Evolutionary conservation across 2,113 vertebrate species (phyloP).

Genomic region (Lophochroa leadbeateri): DNA sequence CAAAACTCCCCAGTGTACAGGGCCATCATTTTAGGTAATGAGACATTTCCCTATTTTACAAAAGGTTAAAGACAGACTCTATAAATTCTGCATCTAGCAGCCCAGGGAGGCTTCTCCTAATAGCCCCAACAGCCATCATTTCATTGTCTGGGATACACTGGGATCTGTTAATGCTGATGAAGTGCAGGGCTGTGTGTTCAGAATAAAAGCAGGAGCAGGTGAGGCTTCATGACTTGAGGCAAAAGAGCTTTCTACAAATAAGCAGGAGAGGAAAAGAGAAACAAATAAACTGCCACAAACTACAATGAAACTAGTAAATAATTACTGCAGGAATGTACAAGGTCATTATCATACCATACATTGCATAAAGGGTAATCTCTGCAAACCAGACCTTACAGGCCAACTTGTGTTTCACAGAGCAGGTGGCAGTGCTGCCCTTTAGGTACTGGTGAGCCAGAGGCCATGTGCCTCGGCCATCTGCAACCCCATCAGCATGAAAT

Average conservation of each 20-base stretch:
- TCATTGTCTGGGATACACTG: constrained; percentile 59
- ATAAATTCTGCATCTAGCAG: constrained; percentile 60
- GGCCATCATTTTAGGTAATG: constrained; percentile 65
- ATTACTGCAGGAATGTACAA: background rate
- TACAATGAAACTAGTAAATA: background rate
- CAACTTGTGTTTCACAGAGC: background rate
- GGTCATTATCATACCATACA: background rate
- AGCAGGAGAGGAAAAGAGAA: background rate
- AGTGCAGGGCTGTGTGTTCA: constrained; percentile 17
- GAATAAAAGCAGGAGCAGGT: constrained; percentile 34
- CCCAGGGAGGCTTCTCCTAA: constrained; percentile 37
- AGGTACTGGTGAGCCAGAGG: background rate
- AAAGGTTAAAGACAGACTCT: constrained; percentile 55
- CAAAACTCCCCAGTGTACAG: constrained; percentile 31
- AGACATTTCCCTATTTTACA: constrained; percentile 52
- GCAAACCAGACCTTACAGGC: background rate
- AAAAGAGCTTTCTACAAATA: background rate
- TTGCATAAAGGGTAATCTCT: background rate
- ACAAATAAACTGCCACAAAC: background rate
- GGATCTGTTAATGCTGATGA: constrained; percentile 55
- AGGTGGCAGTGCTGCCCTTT: constrained; percentile 50
- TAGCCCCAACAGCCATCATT: constrained; percentile 40
- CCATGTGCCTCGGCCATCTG: constrained; percentile 28
- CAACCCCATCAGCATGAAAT: constrained; percentile 18
- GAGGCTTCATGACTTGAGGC: constrained; percentile 14